Evolutionary conservation across 1,140 invertebrate genomes (phyloP).

Genomic region (Ganaspis sp.): DNA sequence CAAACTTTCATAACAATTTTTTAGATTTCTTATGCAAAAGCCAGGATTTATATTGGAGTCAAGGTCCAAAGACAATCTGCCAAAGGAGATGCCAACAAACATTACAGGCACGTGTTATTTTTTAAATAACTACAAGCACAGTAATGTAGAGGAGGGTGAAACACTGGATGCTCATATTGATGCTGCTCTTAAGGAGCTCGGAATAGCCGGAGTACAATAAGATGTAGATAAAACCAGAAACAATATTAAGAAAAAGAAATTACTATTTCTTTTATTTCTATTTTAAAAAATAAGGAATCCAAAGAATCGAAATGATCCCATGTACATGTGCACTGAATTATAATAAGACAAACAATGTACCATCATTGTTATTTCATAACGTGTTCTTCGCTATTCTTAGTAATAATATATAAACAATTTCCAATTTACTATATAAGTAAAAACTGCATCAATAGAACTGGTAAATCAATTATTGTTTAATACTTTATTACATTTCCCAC

Average conservation of each 20-base stretch:
- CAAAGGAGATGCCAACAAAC: slow-evolving; percentile 88
- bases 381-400: slow-evolving; percentile 51
- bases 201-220: slow-evolving; percentile 62
- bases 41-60: slow-evolving; percentile 87
- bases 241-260: slow-evolving; percentile 30
- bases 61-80: slow-evolving; percentile 86
- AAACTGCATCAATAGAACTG: no score
- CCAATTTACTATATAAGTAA: slow-evolving; percentile 22
- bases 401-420: slow-evolving; percentile 54
- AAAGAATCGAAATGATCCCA: no score
- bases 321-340: slow-evolving; percentile 28
- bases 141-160: slow-evolving; percentile 77
- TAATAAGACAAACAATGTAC: slow-evolving; percentile 37
- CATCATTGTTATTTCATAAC: slow-evolving; percentile 35
- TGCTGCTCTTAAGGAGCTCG: slow-evolving; percentile 73
- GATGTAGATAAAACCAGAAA: slow-evolving; percentile 62
- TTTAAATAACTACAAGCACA: slow-evolving; percentile 87
- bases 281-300: no score
- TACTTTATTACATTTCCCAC: no score
- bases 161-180: slow-evolving; percentile 82
- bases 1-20: not conserved
- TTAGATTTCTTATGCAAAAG: slow-evolving; percentile 85
- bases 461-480: no score
- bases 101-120: slow-evolving; percentile 91
- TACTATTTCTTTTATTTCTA: not conserved